phyloP scores from a whole-genome alignment of 2,888 invertebrate genomes.

The Limulus polyphemus region DNA sequence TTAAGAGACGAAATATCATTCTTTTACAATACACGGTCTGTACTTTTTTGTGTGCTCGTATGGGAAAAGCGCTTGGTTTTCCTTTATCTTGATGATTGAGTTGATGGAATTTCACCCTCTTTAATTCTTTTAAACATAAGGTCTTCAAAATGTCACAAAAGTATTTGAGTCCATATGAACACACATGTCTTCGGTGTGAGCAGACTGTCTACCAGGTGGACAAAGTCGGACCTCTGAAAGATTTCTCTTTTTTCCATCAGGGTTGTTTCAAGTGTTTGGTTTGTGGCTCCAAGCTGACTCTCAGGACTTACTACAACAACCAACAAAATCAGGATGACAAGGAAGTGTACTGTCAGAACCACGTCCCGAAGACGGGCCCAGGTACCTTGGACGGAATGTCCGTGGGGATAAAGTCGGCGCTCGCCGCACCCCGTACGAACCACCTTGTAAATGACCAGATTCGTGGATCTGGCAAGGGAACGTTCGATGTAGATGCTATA shows the following conservation, averaged over 20 bases:
- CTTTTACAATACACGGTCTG: too few species aligned
- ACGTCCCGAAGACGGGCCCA: slow-evolving; percentile 87
- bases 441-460: slow-evolving; percentile 73
- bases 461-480: slow-evolving; percentile 53
- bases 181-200: slow-evolving; percentile 79
- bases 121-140: too few species aligned
- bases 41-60: too few species aligned
- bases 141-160: too few species aligned
- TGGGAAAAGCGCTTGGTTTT: too few species aligned
- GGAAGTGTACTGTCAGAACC: slow-evolving; percentile 91
- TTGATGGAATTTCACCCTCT: too few species aligned
- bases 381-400: slow-evolving; percentile 80
- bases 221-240: slow-evolving; percentile 82
- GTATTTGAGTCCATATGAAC: slow-evolving; percentile 50
- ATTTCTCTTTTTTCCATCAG: slow-evolving; percentile 91
- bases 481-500: slow-evolving; percentile 45
- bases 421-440: slow-evolving; percentile 71
- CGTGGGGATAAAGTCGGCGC: slow-evolving; percentile 75
- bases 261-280: slow-evolving; percentile 91
- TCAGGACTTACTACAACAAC: slow-evolving; percentile 90
- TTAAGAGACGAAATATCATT: too few species aligned
- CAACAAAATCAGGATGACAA: slow-evolving; percentile 88
- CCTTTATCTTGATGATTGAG: too few species aligned
- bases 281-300: slow-evolving; percentile 82
- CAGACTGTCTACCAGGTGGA: slow-evolving; percentile 94